Conservation (phyloP, 2,888 invertebrate genomes). For the Scelioninae gen. 2 region DNA sequence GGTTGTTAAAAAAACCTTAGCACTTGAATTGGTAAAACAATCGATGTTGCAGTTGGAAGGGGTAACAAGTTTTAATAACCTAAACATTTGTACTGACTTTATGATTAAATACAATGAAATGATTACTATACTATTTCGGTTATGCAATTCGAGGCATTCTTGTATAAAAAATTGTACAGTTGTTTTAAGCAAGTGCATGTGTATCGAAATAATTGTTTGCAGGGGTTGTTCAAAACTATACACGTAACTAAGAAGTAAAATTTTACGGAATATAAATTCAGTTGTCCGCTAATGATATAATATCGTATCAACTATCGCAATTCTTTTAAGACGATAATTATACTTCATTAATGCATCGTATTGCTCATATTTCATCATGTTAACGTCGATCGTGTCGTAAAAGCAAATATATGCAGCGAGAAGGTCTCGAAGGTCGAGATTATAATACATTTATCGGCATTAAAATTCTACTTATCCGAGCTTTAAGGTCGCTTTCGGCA, state of each 20-base stretch:
- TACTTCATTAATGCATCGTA: constrained; percentile 59
- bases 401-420: constrained; percentile 59
- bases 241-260: constrained; percentile 22
- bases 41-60: too few species aligned
- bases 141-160: too few species aligned
- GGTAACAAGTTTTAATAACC: too few species aligned
- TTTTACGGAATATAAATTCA: constrained; percentile 38
- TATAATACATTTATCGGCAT: constrained; percentile 61
- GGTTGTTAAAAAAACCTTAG: too few species aligned
- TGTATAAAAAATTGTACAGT: too few species aligned
- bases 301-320: constrained; percentile 57
- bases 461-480: constrained; percentile 65
- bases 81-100: too few species aligned
- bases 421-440: constrained; percentile 60
- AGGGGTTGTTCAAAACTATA: constrained; percentile 8
- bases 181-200: neutral
- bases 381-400: constrained; percentile 64
- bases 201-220: constrained; percentile 5
- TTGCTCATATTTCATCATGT: constrained; percentile 58
- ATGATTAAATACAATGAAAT: too few species aligned
- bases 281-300: constrained; percentile 40
- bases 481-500: constrained; percentile 64
- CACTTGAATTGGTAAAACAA: too few species aligned
- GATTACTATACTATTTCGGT: too few species aligned
- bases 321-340: constrained; percentile 57